phyloP scores from a whole-genome alignment of 2,797 vertebrate species.

The Neosalanx taihuensis region DNA sequence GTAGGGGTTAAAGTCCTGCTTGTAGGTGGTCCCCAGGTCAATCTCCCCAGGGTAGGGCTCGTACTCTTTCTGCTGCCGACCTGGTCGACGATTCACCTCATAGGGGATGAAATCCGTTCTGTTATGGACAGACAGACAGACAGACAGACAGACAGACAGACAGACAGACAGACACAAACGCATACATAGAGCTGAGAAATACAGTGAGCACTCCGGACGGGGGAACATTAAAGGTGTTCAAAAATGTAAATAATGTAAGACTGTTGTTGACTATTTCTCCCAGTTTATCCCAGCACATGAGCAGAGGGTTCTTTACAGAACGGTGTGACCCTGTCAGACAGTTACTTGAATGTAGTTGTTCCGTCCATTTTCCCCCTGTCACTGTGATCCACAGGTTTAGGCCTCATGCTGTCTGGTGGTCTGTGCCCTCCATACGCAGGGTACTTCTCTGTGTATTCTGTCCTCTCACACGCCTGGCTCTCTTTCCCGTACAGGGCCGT shows the following conservation, averaged over 20 bases:
- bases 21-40: conserved; percentile 79
- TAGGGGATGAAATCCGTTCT: conserved; percentile 81
- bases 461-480: conserved; percentile 48
- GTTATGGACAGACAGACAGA: conserved; percentile 1
- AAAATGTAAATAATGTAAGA: background rate
- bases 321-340: background rate
- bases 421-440: conserved; percentile 60
- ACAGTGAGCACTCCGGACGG: no score
- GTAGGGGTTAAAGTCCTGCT: conserved; percentile 69
- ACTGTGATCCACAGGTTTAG: conserved; percentile 57
- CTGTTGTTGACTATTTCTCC: background rate
- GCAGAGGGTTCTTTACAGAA: background rate
- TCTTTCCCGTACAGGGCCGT: conserved; percentile 69
- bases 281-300: background rate
- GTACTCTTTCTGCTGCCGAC: conserved; percentile 61
- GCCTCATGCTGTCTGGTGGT: conserved; percentile 71
- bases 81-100: conserved; percentile 57
- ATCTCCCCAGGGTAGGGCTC: conserved; percentile 68
- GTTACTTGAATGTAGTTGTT: conserved; percentile 79
- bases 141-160: conserved; percentile 3
- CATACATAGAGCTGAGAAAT: background rate
- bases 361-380: conserved; percentile 71
- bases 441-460: conserved; percentile 82
- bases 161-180: conserved; percentile 1
- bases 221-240: background rate